phyloP scores from a whole-genome alignment of 2,888 invertebrate species.

The Xestia ashworthii region DNA sequence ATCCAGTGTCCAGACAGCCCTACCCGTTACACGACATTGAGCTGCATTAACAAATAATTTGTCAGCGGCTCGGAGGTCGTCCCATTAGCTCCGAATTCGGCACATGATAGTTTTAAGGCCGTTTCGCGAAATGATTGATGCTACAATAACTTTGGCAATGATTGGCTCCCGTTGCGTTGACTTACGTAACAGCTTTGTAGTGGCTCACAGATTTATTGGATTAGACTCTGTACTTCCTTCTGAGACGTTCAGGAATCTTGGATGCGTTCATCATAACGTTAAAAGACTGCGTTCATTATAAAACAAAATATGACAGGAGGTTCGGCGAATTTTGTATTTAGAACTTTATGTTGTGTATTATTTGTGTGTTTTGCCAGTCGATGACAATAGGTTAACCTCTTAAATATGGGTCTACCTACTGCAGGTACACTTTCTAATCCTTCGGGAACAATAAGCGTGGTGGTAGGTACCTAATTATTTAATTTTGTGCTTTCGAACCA shows the following conservation, averaged over 20 bases:
- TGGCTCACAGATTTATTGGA: conserved; percentile 36
- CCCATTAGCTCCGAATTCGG: conserved; percentile 82
- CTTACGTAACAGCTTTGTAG: conserved; percentile 64
- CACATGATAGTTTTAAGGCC: conserved; percentile 82
- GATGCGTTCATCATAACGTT: background rate
- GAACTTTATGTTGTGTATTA: background rate
- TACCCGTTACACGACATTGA: conserved; percentile 78
- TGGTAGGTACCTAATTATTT: background rate
- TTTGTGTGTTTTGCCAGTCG: background rate
- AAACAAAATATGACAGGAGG: background rate
- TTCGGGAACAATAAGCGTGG: background rate
- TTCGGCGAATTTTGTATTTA: background rate
- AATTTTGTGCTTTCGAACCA: background rate
- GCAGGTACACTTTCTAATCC: background rate
- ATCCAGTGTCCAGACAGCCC: conserved; percentile 44
- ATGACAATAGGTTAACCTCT: background rate
- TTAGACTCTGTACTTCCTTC: conserved; percentile 2
- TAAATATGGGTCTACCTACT: background rate
- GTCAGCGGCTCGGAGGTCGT: conserved; percentile 74
- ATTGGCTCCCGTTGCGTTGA: conserved; percentile 55
- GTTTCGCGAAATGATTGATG: conserved; percentile 80
- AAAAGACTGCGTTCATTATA: background rate
- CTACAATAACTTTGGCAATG: conserved; percentile 85
- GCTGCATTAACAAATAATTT: conserved; percentile 80
- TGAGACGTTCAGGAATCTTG: background rate